phyloP scores from a whole-genome alignment of 2,888 invertebrate genomes.

The Anticlea derivata region DNA sequence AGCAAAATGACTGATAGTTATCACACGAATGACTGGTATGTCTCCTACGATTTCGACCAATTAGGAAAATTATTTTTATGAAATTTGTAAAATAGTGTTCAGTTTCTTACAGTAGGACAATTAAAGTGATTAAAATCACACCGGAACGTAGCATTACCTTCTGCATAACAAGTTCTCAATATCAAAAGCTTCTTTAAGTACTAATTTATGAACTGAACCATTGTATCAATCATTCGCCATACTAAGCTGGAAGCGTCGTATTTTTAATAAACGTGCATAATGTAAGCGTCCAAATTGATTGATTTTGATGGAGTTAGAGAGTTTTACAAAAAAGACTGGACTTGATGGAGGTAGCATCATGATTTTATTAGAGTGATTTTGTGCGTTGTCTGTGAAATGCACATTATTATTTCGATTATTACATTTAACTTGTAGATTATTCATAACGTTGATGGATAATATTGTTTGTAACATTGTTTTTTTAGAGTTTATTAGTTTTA shows the following conservation, averaged over 20 bases:
- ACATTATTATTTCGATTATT: slow-evolving; percentile 35
- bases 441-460: slow-evolving; percentile 64
- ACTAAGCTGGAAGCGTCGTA: slow-evolving; percentile 1
- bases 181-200: slow-evolving; percentile 7
- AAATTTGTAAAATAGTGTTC: slow-evolving; percentile 15
- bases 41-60: slow-evolving; percentile 26
- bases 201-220: slow-evolving; percentile 7
- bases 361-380: slow-evolving; percentile 11
- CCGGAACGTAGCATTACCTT: slow-evolving; percentile 2
- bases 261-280: slow-evolving; percentile 16
- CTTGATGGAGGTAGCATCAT: slow-evolving; percentile 18
- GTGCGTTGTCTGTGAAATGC: slow-evolving; percentile 13
- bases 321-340: slow-evolving; percentile 33
- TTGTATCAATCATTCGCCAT: not conserved
- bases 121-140: slow-evolving; percentile 1
- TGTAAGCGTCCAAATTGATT: slow-evolving; percentile 12
- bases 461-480: slow-evolving; percentile 77
- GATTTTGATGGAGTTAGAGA: slow-evolving; percentile 8
- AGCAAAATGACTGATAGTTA: slow-evolving; percentile 25
- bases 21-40: slow-evolving; percentile 18
- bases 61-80: slow-evolving; percentile 26
- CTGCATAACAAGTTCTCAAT: not conserved
- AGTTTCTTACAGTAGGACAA: slow-evolving; percentile 3
- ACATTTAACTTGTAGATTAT: slow-evolving; percentile 53
- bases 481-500: slow-evolving; percentile 56